Evolutionary conservation across 2,888 invertebrate genomes (phyloP), one percentile per base, ranked within the genome.

Genomic region (Tuberolachnus salignus): DNA sequence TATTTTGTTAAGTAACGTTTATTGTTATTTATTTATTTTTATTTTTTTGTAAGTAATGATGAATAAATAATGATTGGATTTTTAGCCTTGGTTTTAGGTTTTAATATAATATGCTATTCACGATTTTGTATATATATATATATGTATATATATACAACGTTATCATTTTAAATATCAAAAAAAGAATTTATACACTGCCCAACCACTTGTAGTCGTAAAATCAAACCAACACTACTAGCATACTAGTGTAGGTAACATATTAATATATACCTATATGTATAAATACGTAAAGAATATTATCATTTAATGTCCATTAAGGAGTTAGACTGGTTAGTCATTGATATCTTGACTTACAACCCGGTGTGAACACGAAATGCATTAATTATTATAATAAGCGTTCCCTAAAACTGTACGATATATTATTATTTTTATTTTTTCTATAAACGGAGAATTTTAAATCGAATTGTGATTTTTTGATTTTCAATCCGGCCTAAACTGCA

Each of bases 241-340:
- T 59, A 34, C 34, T 34, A 34, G 3, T 34, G 6, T n/a, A 6
- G 3, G 34, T 34, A 10, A 3, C 8, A 8, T 42, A 16, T 51
- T 16, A 34, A n/a, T 42, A 34, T 23, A 53, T 16, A 6, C 3
- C 3, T 34, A 6, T 34, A 34, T 34, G 3, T 34, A 34, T 6
- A 34, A 6, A 13, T 51, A 19, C 14, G 51, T 9, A 10, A 69
- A 42, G 14, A 69, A 70, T n/a, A 59, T 59, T 71, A 70, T 71
- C 23, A 44, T 71, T 46, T 71, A 71, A 46, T 46, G 23, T 11
- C 11, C 9, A 46, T 57, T n/a, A 46, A 59, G 16, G 3, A 21
- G 34, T 34, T 34, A 34, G 53, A 16, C 16, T 26, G 44, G n/a
- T 57, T 57, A 23, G 23, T 23, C 10, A 14, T 71, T 13, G 26